Percentiles rank a stretch among this genome's conserved stretches.
phyloP scores from a whole-genome alignment of 2,888 invertebrate genomes.

The Phortica magna region DNA sequence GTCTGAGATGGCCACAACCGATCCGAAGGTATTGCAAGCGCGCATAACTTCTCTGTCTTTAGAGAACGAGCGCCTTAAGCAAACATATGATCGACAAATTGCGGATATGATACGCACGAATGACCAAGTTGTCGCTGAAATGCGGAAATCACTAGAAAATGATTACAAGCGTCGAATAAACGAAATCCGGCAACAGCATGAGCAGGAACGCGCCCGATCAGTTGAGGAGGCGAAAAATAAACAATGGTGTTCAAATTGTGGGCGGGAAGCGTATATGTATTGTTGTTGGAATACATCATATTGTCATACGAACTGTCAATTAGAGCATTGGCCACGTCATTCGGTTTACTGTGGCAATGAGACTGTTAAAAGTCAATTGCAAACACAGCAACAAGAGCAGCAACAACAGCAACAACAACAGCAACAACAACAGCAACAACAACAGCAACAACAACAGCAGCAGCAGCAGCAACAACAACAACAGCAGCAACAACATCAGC shows the following conservation, averaged over 20 bases:
- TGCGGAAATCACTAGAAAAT: constrained; percentile 84
- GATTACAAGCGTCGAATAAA: constrained; percentile 84
- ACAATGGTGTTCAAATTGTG: constrained; percentile 95
- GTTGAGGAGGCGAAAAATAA: constrained; percentile 88
- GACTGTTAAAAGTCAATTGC: constrained; percentile 25
- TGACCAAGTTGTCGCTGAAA: constrained; percentile 84
- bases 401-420: constrained; percentile 40
- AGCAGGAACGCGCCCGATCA: constrained; percentile 84
- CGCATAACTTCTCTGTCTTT: constrained; percentile 81
- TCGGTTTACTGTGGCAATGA: constrained; percentile 68
- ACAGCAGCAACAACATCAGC: too few species aligned
- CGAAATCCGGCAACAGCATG: constrained; percentile 83
- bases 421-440: constrained; percentile 42
- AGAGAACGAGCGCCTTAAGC: constrained; percentile 85
- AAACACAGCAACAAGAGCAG: constrained; percentile 42
- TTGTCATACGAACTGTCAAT: constrained; percentile 93
- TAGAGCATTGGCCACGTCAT: constrained; percentile 90
- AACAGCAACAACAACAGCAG: constrained; percentile 37
- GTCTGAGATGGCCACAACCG: constrained; percentile 81
- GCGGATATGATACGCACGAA: constrained; percentile 83
- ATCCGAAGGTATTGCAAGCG: constrained; percentile 79
- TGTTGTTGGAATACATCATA: constrained; percentile 99
- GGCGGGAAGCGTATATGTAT: constrained; percentile 92
- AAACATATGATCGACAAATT: constrained; percentile 86
- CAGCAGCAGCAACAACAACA: constrained; percentile 29